Percentiles rank a stretch among this genome's conserved stretches.
Evolutionary conservation across 1,140 invertebrate species (phyloP).

Genomic region (Drosophila micromelanica): DNA sequence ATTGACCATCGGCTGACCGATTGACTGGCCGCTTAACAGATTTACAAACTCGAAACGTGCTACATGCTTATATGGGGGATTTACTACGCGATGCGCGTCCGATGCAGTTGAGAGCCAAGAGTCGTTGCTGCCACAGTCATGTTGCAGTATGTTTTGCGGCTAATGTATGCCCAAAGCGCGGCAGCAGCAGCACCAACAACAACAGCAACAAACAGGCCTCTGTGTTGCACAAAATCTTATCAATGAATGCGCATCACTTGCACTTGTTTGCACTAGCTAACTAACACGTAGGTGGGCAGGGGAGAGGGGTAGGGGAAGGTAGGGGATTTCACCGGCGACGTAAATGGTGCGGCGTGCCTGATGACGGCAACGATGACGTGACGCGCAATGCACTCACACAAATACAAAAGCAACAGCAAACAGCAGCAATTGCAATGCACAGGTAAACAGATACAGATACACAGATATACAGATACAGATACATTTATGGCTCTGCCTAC

Average conservation of each 20-base stretch:
- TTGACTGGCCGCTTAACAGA: slow-evolving; percentile 63
- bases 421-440: not conserved
- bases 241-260: slow-evolving; percentile 82
- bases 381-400: slow-evolving; percentile 47
- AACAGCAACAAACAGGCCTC: slow-evolving; percentile 8
- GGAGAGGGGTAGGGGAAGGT: too few relatives aligned
- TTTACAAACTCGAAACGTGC: slow-evolving; percentile 66
- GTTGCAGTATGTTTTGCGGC: slow-evolving; percentile 42
- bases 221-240: slow-evolving; percentile 75
- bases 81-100: slow-evolving; percentile 31
- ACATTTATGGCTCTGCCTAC: slow-evolving; percentile 14
- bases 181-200: slow-evolving; percentile 35
- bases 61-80: slow-evolving; percentile 67
- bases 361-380: slow-evolving; percentile 68
- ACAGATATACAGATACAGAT: slow-evolving; percentile 39
- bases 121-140: slow-evolving; percentile 22
- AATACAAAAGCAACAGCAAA: slow-evolving; percentile 1
- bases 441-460: not conserved
- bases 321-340: slow-evolving; percentile 49
- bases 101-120: not conserved
- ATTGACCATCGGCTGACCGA: slow-evolving; percentile 63
- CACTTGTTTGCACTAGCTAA: slow-evolving; percentile 72
- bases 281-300: not conserved
- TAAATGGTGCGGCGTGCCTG: slow-evolving; percentile 67
- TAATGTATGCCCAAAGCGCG: slow-evolving; percentile 76